A percentile compares a stretch with the other conserved stretches of the same genome.
phyloP scores from a whole-genome alignment of 2,113 vertebrate species.

The Marmota flaviventris region DNA sequence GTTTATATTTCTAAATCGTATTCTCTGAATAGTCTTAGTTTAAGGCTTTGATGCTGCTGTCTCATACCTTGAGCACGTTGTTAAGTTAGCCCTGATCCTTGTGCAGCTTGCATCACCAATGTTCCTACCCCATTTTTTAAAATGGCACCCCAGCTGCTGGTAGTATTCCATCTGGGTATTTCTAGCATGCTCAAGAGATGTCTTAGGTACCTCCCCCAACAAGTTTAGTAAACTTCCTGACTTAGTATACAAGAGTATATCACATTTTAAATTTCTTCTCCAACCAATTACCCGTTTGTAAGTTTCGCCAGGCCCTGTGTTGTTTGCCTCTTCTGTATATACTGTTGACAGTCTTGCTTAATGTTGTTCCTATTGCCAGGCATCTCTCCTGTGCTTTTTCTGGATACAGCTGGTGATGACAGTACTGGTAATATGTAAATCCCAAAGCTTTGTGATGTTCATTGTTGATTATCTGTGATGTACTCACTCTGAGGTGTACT shows the following conservation, averaged over 20 bases:
- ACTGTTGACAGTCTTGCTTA: neutral
- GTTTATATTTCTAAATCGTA: neutral
- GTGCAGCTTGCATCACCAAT: neutral
- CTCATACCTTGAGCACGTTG: neutral
- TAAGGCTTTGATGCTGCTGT: neutral
- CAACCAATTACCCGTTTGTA: neutral
- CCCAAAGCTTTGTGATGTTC: neutral
- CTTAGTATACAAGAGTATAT: neutral
- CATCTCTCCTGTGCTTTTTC: neutral
- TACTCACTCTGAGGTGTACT: neutral
- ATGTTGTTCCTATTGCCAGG: neutral
- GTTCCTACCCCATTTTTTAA: neutral
- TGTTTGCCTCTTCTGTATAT: neutral
- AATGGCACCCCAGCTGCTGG: neutral
- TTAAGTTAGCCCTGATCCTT: neutral
- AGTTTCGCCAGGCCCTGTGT: neutral
- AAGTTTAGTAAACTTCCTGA: neutral
- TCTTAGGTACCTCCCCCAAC: constrained; percentile 17
- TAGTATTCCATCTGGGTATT: neutral
- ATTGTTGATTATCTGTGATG: neutral
- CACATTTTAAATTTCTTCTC: neutral
- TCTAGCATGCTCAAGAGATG: neutral
- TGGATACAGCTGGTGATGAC: neutral
- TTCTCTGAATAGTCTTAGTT: neutral
- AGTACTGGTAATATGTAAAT: neutral